Conservation (phyloP, 2,113 vertebrate genomes). For the Machaerirhynchus nigripectus region DNA sequence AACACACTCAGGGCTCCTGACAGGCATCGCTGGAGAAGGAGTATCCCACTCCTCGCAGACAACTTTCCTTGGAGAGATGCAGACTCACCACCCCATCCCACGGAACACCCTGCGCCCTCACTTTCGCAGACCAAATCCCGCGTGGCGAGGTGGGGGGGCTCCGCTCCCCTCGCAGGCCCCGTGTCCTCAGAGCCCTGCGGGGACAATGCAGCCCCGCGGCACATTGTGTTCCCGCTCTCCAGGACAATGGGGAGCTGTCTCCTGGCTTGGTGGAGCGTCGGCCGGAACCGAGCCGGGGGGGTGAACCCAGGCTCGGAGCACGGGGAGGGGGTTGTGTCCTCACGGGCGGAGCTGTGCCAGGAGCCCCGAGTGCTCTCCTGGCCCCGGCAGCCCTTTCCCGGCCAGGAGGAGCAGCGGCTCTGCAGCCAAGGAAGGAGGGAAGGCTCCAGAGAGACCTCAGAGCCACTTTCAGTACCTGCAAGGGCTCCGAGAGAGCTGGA, state of each 20-base stretch:
- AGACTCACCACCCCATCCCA: fast-evolving
- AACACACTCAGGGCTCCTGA: neutral
- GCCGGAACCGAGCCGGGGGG: neutral
- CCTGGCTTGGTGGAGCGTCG: neutral
- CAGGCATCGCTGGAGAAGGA: neutral
- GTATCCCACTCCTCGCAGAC: neutral
- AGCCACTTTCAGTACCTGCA: neutral
- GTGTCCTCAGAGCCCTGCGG: neutral
- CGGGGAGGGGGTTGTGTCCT: neutral
- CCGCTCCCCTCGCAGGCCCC: fast-evolving
- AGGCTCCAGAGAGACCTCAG: neutral
- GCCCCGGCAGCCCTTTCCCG: fast-evolving
- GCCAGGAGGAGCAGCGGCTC: neutral
- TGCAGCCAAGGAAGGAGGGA: neutral
- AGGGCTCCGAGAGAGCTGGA: neutral
- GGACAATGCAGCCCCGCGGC: neutral
- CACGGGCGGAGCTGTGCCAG: neutral
- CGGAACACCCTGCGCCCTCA: neutral
- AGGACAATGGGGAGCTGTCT: neutral
- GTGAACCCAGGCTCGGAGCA: neutral
- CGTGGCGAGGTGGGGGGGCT: neutral
- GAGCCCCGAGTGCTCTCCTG: neutral
- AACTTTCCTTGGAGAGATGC: neutral
- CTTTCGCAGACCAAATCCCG: neutral
- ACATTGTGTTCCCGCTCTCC: neutral